Evolutionary conservation across 2,113 vertebrate species (phyloP).

Genomic region (Larimichthys polyactis): DNA sequence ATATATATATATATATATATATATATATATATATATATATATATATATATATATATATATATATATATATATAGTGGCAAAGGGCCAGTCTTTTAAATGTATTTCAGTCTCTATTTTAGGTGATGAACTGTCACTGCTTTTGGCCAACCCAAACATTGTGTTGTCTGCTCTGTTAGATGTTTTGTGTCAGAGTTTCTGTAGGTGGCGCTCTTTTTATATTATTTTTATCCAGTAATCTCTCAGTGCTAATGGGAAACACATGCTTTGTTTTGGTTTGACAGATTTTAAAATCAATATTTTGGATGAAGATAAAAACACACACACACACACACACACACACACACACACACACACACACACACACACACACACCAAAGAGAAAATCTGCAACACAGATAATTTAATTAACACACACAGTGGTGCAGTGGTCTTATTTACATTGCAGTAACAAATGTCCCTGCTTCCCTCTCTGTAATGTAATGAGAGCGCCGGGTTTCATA

Average conservation of each 20-base stretch:
- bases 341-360: too few relatives aligned
- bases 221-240: background rate
- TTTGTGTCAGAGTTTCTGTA: background rate
- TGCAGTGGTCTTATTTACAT: constrained; percentile 48
- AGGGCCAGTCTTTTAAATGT: background rate
- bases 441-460: constrained; percentile 47
- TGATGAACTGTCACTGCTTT: background rate
- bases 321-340: background rate
- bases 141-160: background rate
- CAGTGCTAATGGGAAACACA: background rate
- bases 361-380: background rate
- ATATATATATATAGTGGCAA: background rate
- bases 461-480: constrained; percentile 58
- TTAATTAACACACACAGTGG: constrained; percentile 19
- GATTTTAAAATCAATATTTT: background rate
- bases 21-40: background rate
- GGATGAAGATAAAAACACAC: background rate
- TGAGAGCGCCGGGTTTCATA: constrained; percentile 42
- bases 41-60: background rate
- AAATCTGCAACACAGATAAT: constrained; percentile 23
- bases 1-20: background rate
- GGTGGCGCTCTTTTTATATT: background rate
- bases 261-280: background rate
- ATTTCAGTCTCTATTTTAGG: background rate
- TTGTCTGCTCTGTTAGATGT: background rate